Evolutionary conservation across 2,113 vertebrate species (phyloP).

Genomic region (Urocitellus parryii): DNA sequence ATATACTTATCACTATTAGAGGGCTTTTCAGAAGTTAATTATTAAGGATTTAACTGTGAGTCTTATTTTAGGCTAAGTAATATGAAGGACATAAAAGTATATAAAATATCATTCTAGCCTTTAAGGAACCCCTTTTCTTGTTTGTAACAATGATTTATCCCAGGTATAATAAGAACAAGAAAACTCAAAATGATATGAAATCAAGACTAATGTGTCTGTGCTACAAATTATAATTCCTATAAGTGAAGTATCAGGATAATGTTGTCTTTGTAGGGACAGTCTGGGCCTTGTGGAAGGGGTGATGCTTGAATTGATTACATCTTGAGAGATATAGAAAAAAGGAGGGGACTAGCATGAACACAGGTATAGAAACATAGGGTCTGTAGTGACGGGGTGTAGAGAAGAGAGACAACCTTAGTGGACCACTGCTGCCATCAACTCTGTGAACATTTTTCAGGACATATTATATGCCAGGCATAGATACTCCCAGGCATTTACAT

Average conservation of each 20-base stretch:
- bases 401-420: background rate
- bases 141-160: background rate
- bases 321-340: background rate
- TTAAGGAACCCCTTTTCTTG: background rate
- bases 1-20: background rate
- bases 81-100: background rate
- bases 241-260: background rate
- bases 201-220: background rate
- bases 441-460: constrained; percentile 9
- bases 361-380: background rate
- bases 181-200: background rate
- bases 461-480: background rate
- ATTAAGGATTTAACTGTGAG: background rate
- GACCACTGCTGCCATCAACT: background rate
- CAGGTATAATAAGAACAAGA: background rate
- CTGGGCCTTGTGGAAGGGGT: background rate
- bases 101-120: background rate
- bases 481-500: background rate
- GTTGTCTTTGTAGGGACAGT: background rate
- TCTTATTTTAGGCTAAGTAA: background rate
- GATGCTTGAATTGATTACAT: background rate
- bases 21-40: background rate
- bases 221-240: background rate
- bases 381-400: background rate
- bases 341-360: background rate